Conservation (phyloP, 2,113 vertebrate genomes). For the Eublepharis macularius region DNA sequence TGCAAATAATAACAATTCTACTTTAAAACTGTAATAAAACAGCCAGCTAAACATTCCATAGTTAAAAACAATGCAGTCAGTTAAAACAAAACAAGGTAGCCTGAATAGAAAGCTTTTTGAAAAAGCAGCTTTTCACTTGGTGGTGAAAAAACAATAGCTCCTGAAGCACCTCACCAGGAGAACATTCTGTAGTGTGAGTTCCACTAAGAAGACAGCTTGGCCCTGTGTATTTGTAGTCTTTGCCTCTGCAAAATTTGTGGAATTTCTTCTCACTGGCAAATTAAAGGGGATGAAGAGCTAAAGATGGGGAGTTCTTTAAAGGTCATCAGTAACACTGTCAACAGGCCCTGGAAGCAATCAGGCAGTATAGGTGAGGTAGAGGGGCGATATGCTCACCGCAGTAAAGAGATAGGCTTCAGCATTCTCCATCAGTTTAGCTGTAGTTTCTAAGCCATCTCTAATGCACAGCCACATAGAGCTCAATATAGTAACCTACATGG, state of each 20-base stretch:
- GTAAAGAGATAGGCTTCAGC: neutral
- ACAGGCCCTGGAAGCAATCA: neutral
- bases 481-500: neutral
- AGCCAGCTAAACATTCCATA: neutral
- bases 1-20: neutral
- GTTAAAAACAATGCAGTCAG: neutral
- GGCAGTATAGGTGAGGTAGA: neutral
- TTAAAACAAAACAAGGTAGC: neutral
- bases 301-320: neutral
- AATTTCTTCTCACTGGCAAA: neutral
- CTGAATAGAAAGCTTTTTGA: neutral
- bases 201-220: no score
- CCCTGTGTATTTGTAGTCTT: neutral
- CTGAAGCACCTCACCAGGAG: neutral
- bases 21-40: neutral
- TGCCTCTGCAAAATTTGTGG: neutral
- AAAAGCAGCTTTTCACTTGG: neutral
- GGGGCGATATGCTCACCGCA: neutral
- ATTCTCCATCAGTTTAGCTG: neutral
- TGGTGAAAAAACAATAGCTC: neutral
- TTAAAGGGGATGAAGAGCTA: neutral
- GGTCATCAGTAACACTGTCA: neutral
- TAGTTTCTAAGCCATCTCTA: neutral
- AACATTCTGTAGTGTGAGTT: neutral
- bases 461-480: neutral